Percentiles rank a stretch among this genome's conserved stretches.
These are phyloP conservation scores for Podotricha telesiphe DNA, from an alignment of 2,888 invertebrate species.

Conservation along the genomic window DNA sequence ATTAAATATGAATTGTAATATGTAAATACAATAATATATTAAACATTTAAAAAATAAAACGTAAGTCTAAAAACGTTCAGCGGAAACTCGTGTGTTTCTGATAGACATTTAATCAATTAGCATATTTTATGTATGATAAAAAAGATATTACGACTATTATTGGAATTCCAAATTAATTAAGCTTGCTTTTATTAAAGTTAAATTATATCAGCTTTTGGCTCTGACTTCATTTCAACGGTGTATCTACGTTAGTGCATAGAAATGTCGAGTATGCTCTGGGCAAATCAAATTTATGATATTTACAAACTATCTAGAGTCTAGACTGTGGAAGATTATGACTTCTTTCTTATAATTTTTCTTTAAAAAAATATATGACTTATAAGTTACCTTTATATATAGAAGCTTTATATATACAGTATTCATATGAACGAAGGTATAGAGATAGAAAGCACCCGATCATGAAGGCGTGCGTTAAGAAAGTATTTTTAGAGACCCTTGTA, in stretches of 20 bases:
- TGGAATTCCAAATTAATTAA: constrained; percentile 16
- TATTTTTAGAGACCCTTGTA: too few species aligned
- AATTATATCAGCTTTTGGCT: background rate
- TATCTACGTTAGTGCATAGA: background rate
- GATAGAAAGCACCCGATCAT: too few species aligned
- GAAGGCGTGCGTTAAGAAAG: too few species aligned
- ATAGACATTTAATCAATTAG: constrained; percentile 14
- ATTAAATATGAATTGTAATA: background rate
- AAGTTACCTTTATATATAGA: too few species aligned
- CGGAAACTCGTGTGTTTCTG: constrained; percentile 7
- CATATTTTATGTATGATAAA: constrained; percentile 15
- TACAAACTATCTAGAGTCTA: too few species aligned
- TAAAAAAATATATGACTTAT: too few species aligned
- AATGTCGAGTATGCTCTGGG: too few species aligned
- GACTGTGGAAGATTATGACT: too few species aligned
- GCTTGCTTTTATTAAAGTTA: background rate
- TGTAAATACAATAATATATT: background rate
- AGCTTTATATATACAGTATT: too few species aligned
- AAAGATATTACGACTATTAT: constrained; percentile 15
- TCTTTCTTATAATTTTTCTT: too few species aligned
- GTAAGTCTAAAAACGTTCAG: background rate
- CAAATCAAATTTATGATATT: too few species aligned
- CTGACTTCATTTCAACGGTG: background rate
- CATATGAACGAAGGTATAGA: too few species aligned
- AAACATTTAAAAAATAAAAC: background rate